Percentiles rank a stretch among this genome's conserved stretches.
phyloP scores from a whole-genome alignment of 1,140 invertebrate species.

The Epicauta chinensis region DNA sequence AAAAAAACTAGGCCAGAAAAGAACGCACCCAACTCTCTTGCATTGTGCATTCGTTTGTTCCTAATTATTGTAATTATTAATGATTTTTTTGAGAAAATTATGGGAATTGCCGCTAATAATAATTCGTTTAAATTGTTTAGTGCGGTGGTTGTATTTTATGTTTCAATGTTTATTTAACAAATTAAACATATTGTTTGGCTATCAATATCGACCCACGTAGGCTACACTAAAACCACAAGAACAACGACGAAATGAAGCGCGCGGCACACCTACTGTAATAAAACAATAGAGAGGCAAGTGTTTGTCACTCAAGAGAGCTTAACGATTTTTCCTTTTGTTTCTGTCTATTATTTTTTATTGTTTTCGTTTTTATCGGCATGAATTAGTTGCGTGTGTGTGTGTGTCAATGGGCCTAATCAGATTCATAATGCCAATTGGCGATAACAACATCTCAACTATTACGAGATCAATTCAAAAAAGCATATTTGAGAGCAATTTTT shows the following conservation, averaged over 20 bases:
- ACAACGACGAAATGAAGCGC: conserved; percentile 14
- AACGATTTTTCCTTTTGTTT: neutral
- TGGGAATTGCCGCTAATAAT: no score
- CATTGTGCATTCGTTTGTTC: no score
- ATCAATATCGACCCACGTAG: conserved; percentile 12
- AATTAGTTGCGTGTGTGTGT: conserved; percentile 1
- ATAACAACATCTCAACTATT: no score
- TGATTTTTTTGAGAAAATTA: no score
- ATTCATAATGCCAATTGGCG: conserved; percentile 9
- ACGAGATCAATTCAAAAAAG: no score
- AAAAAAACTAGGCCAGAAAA: no score
- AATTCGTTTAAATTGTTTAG: no score
- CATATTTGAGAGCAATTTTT: no score
- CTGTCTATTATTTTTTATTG: no score
- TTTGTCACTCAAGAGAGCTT: conserved; percentile 8
- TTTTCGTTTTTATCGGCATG: neutral
- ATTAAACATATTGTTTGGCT: conserved; percentile 18
- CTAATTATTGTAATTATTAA: no score
- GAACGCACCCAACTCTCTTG: no score
- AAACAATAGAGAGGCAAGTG: conserved; percentile 16
- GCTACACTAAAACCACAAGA: neutral
- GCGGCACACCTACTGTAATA: conserved; percentile 14
- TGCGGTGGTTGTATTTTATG: no score
- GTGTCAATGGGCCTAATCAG: conserved; percentile 2
- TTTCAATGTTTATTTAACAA: conserved; percentile 12